A percentile compares a stretch with the other conserved stretches of the same genome.
phyloP scores from a whole-genome alignment of 2,113 vertebrate species.

The Oxygymnocypris stewartii region DNA sequence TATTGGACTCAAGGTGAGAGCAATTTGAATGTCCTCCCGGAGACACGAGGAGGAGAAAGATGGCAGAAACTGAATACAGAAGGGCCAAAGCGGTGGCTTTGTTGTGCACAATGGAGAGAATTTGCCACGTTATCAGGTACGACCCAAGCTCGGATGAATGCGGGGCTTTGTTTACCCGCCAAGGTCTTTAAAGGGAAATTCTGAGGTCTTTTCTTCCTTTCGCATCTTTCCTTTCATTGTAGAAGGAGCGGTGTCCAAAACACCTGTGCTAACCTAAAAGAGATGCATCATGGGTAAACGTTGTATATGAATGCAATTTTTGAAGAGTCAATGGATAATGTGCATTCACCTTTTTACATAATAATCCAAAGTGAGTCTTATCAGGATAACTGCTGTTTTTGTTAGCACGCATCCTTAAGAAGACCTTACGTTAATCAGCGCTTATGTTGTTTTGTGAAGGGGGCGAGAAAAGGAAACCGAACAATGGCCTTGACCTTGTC shows the following conservation, averaged over 20 bases:
- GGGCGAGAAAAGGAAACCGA: slow-evolving; percentile 54
- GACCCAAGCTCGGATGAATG: slow-evolving; percentile 56
- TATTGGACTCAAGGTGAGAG: slow-evolving; percentile 47
- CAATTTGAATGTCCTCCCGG: slow-evolving; percentile 62
- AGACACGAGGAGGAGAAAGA: slow-evolving; percentile 44
- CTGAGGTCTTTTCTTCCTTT: slow-evolving; percentile 2
- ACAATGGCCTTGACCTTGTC: slow-evolving; percentile 73
- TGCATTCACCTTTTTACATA: neutral
- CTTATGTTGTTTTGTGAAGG: slow-evolving; percentile 35
- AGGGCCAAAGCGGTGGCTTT: slow-evolving; percentile 57
- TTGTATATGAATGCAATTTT: neutral
- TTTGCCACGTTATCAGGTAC: slow-evolving; percentile 61
- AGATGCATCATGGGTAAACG: neutral
- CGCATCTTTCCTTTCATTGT: neutral
- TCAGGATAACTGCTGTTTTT: neutral
- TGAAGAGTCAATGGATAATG: neutral
- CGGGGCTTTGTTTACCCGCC: slow-evolving; percentile 58
- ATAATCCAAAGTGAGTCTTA: neutral
- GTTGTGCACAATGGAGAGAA: slow-evolving; percentile 59
- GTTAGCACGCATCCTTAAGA: neutral
- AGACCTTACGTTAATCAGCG: slow-evolving; percentile 26
- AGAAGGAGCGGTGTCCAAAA: neutral
- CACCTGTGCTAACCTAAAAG: slow-evolving; percentile 1
- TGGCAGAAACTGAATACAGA: slow-evolving; percentile 61
- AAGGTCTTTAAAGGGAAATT: slow-evolving; percentile 47